Base-by-base conservation (phyloP, 2,113 vertebrate genomes). In the Anolis carolinensis region DNA sequence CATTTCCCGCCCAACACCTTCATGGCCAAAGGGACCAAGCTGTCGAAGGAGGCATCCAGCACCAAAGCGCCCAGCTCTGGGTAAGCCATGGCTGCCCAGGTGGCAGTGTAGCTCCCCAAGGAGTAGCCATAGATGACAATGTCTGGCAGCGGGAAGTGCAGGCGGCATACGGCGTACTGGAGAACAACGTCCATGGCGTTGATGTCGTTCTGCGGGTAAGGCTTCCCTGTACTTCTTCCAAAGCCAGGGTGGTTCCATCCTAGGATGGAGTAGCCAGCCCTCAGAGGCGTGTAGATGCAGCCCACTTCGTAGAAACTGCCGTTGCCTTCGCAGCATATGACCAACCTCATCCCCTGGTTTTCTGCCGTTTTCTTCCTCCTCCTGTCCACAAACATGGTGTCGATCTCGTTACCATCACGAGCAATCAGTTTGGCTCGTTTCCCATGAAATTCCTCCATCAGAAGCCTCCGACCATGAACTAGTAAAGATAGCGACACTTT, bases 231-330 rank as follows among this genome's bases (percentile, higher is more conserved):
- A 83, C 98, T 98, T 85, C 97, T 97, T 34, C 95, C 98, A 65
- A 98, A 98, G 11, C 98, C 97, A 0, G 98, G 97, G 86, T 98
- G 98, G 93, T 98, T 98, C 98, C 98, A 98, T 62, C 98, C 98
- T 83, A 98, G 94, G 5, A 98, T 97, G 0, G 98, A 98, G 90
- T 98, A 98, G 13, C 97, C 98, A 7, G 96, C 98, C 86, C 98
- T 97, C 62, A 98, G 93, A 0, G 98, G 98, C 0, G 98, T 98
- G 72, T 95, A 96, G 91, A 98, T 95, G 88, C 98, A 98, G 86
- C 98, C 98, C 86, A 98, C 96, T 93, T 98, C 98, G 1, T 98
- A 98, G 92, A 98, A 98, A 34, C 98, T 98, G 0, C 97, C 97
- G 0, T 98, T 98, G 18, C 97, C 98, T 86, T 98, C 98, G 25